These are phyloP conservation scores for Nilaparvata lugens DNA, from an alignment of 1,140 invertebrate species.

Conservation along the genomic window DNA sequence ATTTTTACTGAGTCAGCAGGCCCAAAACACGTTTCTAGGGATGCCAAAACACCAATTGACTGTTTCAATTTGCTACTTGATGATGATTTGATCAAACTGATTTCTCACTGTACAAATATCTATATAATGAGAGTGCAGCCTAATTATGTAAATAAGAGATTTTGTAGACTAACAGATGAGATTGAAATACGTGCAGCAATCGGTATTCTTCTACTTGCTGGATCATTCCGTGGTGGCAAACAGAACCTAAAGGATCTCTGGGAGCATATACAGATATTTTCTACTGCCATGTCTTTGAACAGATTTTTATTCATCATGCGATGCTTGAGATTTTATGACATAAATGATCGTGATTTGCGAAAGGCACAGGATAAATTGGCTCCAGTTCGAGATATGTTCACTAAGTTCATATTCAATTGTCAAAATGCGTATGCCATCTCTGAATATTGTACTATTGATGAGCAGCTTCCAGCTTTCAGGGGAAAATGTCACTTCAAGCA, in stretches of 20 bases:
- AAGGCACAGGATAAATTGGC: not conserved
- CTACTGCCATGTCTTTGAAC: not conserved
- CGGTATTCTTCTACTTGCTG: not conserved
- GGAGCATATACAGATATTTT: not conserved
- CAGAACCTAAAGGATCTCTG: not conserved
- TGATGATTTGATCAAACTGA: not conserved
- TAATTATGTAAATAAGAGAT: not conserved
- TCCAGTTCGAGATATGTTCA: not conserved
- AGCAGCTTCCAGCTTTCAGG: not conserved
- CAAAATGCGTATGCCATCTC: not conserved
- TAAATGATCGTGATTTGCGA: not conserved
- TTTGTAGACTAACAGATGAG: not conserved
- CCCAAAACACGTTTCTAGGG: not conserved
- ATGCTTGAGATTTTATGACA: not conserved
- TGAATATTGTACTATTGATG: not conserved
- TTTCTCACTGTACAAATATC: too few species aligned
- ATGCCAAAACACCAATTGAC: not conserved
- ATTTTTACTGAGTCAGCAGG: not conserved
- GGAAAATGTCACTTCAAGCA: not conserved
- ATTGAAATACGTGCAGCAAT: not conserved
- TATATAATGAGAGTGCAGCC: too few species aligned
- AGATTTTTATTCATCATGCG: not conserved
- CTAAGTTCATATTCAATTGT: not conserved
- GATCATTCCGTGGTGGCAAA: not conserved
- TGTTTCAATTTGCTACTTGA: not conserved